Base-by-base conservation (phyloP, 2,797 vertebrate genomes). In the Peromyscus melanophrys region DNA sequence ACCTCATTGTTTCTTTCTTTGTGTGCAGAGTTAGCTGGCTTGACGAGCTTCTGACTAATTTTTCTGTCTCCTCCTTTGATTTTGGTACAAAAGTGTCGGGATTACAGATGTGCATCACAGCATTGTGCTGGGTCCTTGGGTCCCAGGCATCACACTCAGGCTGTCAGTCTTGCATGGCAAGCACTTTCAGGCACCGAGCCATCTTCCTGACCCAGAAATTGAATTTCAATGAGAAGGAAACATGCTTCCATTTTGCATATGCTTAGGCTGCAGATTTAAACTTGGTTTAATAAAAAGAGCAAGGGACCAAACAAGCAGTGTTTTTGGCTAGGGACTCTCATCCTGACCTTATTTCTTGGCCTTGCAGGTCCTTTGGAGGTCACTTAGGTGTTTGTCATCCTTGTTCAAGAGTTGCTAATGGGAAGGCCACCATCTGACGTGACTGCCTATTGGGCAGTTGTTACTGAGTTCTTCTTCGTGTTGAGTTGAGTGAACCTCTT, bases 181-280 rank as follows among this genome's bases (percentile, higher is more conserved):
- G 61, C 61, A 65, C 25, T 29, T 29, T 65, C 25, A 61, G 59
- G 46, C 40, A 77, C 46, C 17, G 27, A 52, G 7, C 8, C 29
- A 78, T 11, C 46, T 78, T 8, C 49, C 16, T 52, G 76, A 52
- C 17, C 49, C 76, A 34, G 63, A 97, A 82, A 82, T 40, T 77
- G 52, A 75, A 87, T 92, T 92, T 92, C 63, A 92, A 57, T 34
- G 27, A 49, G 87, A 81, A 84, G 76, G 43, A 78, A 87, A 90
- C 81, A n/a, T 85, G 3, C n/a, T 77, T 76, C 21, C 57, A 19
- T 92, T 95, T 95, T 40, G 63, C n/a, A 76, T 31, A 37, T 2
- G 4, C 80, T 78, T 29, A 27, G 52, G 40, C 52, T 73, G 13
- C 23, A 89, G 65, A 40, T 92, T 77, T 63, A 73, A 93, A 71